A percentile compares a stretch with the other conserved stretches of the same genome.
Evolutionary conservation across 2,113 vertebrate genomes (phyloP).

Genomic region (Scatophagus argus): DNA sequence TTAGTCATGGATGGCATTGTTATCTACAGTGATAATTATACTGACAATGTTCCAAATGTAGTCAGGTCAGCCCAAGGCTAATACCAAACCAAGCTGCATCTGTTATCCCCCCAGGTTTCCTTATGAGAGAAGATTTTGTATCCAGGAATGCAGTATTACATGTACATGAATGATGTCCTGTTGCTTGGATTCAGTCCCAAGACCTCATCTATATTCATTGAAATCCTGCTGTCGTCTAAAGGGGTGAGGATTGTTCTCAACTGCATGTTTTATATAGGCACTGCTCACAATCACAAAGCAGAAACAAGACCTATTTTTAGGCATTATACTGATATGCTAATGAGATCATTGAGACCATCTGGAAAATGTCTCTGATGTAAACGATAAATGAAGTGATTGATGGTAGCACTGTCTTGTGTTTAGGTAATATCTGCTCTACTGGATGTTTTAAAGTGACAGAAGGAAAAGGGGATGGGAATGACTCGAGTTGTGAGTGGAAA

Average conservation of each 20-base stretch:
- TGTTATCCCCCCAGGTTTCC: conserved; percentile 34
- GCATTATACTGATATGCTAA: conserved; percentile 37
- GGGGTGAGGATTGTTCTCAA: conserved; percentile 46
- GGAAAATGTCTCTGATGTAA: conserved; percentile 30
- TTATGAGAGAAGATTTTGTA: conserved; percentile 52
- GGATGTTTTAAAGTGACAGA: background rate
- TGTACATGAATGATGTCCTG: conserved; percentile 50
- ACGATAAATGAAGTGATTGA: conserved; percentile 34
- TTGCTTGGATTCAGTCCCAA: conserved; percentile 57
- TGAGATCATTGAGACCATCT: conserved; percentile 23
- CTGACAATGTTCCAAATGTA: conserved; percentile 65
- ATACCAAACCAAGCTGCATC: conserved; percentile 49
- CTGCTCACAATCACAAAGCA: conserved; percentile 14
- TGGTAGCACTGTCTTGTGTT: background rate
- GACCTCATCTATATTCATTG: conserved; percentile 79
- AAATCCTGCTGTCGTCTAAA: conserved; percentile 46
- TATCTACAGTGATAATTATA: conserved; percentile 71
- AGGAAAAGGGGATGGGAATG: background rate
- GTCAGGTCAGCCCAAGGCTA: conserved; percentile 67
- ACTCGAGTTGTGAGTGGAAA: background rate
- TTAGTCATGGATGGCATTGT: conserved; percentile 66
- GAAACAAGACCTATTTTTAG: conserved; percentile 36
- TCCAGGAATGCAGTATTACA: conserved; percentile 47
- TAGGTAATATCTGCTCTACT: conserved; percentile 22
- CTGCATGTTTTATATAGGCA: conserved; percentile 60